These are phyloP conservation scores for Drosophila monieri DNA, from an alignment of 2,888 invertebrate species.

Conservation along the genomic window DNA sequence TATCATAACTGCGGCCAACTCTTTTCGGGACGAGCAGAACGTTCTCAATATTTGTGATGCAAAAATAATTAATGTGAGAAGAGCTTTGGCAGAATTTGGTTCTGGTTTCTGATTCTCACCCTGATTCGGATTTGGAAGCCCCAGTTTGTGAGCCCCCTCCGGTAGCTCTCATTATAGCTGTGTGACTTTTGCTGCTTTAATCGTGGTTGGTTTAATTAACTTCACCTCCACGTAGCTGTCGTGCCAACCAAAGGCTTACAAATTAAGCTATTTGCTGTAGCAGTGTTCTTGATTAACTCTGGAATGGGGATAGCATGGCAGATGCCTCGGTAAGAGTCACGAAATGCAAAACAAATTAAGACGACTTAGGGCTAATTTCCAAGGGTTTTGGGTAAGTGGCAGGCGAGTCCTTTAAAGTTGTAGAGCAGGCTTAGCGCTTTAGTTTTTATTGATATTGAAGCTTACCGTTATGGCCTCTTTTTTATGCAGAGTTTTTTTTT, in stretches of 20 bases:
- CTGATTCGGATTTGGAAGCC: slow-evolving; percentile 13
- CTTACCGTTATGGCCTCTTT: neutral
- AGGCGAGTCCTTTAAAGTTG: neutral
- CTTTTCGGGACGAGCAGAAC: slow-evolving; percentile 28
- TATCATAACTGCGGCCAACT: slow-evolving; percentile 63
- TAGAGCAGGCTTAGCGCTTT: neutral
- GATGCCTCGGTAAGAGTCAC: slow-evolving; percentile 9
- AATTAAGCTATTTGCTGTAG: slow-evolving; percentile 70
- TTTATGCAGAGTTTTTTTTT: neutral
- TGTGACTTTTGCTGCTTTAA: slow-evolving; percentile 48
- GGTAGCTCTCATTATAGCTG: slow-evolving; percentile 7
- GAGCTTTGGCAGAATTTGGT: slow-evolving; percentile 36
- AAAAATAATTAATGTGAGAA: slow-evolving; percentile 78
- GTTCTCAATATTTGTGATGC: slow-evolving; percentile 72
- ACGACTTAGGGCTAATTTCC: neutral
- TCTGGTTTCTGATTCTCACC: slow-evolving; percentile 26
- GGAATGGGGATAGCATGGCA: neutral
- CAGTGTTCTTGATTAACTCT: slow-evolving; percentile 58
- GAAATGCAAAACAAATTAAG: slow-evolving; percentile 7
- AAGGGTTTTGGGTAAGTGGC: neutral
- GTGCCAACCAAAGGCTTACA: slow-evolving; percentile 58
- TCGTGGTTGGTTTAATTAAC: slow-evolving; percentile 63
- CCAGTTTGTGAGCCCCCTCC: neutral
- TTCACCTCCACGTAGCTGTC: slow-evolving; percentile 58
- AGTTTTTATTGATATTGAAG: neutral